Percentiles rank a stretch among this genome's conserved stretches.
Conservation (phyloP, 2,888 invertebrate genomes). For the Ormyrus nitidulus region DNA sequence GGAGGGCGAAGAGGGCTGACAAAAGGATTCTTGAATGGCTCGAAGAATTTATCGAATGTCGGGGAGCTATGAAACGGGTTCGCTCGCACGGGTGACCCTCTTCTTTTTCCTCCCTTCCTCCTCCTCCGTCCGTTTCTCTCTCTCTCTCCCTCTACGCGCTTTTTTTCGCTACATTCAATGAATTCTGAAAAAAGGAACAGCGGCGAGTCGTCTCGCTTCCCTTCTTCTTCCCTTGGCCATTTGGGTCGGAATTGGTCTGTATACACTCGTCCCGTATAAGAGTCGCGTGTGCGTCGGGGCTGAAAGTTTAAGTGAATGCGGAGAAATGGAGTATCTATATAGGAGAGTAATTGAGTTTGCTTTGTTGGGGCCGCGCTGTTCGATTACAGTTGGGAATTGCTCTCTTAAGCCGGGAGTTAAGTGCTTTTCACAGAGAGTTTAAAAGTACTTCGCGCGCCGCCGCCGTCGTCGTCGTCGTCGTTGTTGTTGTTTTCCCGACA, state of each 20-base stretch:
- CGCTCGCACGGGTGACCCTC: not conserved
- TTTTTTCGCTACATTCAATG: constrained; percentile 18
- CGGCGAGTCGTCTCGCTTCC: not conserved
- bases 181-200: constrained; percentile 17
- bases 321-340: constrained; percentile 43
- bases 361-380: constrained; percentile 39
- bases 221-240: constrained; percentile 12
- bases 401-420: constrained; percentile 41
- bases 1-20: too few relatives aligned
- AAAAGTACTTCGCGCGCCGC: constrained; percentile 33
- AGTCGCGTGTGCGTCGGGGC: constrained; percentile 16
- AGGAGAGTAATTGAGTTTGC: constrained; percentile 49
- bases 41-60: constrained; percentile 34
- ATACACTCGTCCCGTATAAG: not conserved
- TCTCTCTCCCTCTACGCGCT: too few relatives aligned
- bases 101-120: not conserved
- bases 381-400: constrained; percentile 49
- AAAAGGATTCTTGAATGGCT: constrained; percentile 23
- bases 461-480: not conserved
- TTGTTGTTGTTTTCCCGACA: not conserved
- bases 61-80: not conserved
- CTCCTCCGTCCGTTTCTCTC: too few relatives aligned
- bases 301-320: constrained; percentile 43
- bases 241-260: constrained; percentile 6
- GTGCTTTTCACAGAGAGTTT: constrained; percentile 47